Evolutionary conservation across 2,797 vertebrate genomes (phyloP).

Genomic region (Bradypodion pumilum): DNA sequence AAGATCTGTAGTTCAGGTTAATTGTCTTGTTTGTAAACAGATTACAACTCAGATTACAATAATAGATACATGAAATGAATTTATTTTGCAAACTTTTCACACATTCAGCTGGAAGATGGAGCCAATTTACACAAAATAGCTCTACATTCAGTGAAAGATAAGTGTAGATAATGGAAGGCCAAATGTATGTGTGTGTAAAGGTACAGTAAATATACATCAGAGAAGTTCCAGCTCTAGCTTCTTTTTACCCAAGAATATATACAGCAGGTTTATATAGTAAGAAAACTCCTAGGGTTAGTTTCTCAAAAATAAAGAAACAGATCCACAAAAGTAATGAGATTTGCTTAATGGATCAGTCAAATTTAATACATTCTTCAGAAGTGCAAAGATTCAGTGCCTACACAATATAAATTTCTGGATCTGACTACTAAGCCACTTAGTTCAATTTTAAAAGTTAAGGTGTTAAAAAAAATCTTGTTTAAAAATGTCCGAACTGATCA

Average conservation of each 20-base stretch:
- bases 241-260: neutral
- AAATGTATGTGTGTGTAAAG: too few relatives aligned
- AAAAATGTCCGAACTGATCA: neutral
- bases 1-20: too few relatives aligned
- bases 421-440: neutral
- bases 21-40: too few relatives aligned
- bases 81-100: too few relatives aligned
- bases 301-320: neutral
- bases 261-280: neutral
- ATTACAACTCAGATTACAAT: too few relatives aligned
- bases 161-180: too few relatives aligned
- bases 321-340: neutral
- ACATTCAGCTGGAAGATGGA: too few relatives aligned
- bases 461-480: neutral
- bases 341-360: neutral
- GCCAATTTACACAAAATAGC: too few relatives aligned
- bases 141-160: too few relatives aligned
- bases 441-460: neutral
- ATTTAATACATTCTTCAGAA: neutral
- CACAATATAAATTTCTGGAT: too few relatives aligned
- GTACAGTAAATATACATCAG: too few relatives aligned
- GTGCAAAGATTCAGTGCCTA: neutral
- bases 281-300: neutral
- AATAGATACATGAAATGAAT: too few relatives aligned
- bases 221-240: neutral